Evolutionary conservation across 2,113 vertebrate species (phyloP).

Genomic region (Cyprinodon variegatus): DNA sequence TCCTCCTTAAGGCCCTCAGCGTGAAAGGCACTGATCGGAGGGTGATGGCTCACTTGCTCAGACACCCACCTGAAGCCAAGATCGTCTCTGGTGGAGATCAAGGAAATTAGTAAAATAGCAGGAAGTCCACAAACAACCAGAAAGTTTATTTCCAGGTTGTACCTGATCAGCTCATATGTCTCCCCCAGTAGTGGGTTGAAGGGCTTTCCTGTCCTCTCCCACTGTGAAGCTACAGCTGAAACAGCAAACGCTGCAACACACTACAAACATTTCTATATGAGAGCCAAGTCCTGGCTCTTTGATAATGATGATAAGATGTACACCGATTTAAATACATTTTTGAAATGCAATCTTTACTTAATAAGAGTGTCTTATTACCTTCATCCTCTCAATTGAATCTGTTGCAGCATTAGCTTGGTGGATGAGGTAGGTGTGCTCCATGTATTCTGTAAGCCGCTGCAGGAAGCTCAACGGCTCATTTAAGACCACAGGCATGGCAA

Average conservation of each 20-base stretch:
- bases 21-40: conserved; percentile 96
- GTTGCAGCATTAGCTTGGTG: conserved; percentile 89
- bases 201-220: conserved; percentile 97
- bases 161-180: conserved; percentile 95
- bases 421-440: conserved; percentile 98
- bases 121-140: neutral
- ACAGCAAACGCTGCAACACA: conserved; percentile 96
- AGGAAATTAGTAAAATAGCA: neutral
- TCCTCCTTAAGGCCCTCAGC: conserved; percentile 92
- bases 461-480: conserved; percentile 98
- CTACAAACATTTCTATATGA: conserved; percentile 68
- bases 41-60: conserved; percentile 98
- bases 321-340: neutral
- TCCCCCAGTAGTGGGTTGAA: conserved; percentile 97
- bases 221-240: conserved; percentile 96
- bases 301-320: neutral
- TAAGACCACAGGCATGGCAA: conserved; percentile 97
- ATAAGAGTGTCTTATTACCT: conserved; percentile 78
- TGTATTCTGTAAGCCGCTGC: conserved; percentile 93
- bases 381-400: conserved; percentile 91
- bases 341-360: neutral
- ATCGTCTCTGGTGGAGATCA: conserved; percentile 85
- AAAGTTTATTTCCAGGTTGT: conserved; percentile 15
- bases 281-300: conserved; percentile 4
- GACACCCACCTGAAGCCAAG: conserved; percentile 96